Evolutionary conservation across 2,888 invertebrate species (phyloP), one percentile per base, ranked within the genome.

Genomic region (Argyresthia albistria): DNA sequence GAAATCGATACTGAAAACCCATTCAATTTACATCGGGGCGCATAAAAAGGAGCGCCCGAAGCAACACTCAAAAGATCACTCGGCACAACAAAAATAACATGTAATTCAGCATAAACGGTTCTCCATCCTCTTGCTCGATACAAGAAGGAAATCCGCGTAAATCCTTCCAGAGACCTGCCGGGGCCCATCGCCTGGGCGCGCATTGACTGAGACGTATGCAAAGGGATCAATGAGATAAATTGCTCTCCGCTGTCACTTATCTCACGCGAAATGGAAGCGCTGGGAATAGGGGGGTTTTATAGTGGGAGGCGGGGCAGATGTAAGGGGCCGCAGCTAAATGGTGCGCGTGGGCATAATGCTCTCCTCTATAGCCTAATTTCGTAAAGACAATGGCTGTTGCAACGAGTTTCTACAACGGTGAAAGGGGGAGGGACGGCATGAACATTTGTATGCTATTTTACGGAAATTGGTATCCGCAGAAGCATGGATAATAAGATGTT

Each of bases 161-260:
- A 79, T 78, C 80, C 70, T 63, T 70, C 69, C 63, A 62, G 25
- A 25, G 25, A 25, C 60, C 60, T 58, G 62, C 59, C 58, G 54
- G 53, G 52, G 50, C 53, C 57, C 53, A 51, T 46, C 25, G 61
- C 61, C 62, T 64, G 63, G 66, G 67, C 65, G 65, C 68, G 70
- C 74, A 73, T 65, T 78, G 79, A 82, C 81, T 78, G 77, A 80
- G 79, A 80, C 71, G 74, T 80, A 82, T 81, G 80, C 79, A 77
- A 73, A 78, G 75, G 80, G 81, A 80, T 81, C 80, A 81, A 80
- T 80, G 73, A 79, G 80, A 83, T 76, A 76, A 75, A 83, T 83
- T 73, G 75, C 73, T 69, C 68, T 65, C 67, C 71, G 66, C 72
- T 76, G 75, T 76, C 80, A 76, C 76, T 80, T 78, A 74, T 76